Evolutionary conservation across 2,113 vertebrate genomes (phyloP).

Genomic region (Bambusicola thoracicus): DNA sequence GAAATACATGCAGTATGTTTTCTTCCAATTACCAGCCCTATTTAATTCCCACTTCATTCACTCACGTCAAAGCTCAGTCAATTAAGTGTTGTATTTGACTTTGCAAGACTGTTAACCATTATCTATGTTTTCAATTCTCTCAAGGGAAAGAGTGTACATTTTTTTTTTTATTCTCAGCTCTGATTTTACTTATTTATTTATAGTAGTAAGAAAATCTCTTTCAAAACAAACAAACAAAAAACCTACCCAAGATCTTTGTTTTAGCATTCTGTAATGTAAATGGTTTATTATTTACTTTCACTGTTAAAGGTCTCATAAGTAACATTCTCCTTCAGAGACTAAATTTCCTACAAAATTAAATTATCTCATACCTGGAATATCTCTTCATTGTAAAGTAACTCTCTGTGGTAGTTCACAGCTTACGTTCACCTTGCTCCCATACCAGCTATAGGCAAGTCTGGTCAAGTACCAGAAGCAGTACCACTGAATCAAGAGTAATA

Average conservation of each 20-base stretch:
- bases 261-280: neutral
- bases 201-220: neutral
- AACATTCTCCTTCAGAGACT: neutral
- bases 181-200: neutral
- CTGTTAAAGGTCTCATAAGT: neutral
- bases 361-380: neutral
- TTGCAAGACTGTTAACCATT: neutral
- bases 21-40: neutral
- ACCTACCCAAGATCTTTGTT: neutral
- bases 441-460: neutral
- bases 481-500: rapidly evolving
- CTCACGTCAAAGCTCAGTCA: neutral
- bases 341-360: neutral
- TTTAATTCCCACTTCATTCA: conserved; percentile 17
- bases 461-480: neutral
- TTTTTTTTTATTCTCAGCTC: neutral
- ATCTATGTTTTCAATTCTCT: neutral
- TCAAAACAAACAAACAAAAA: neutral
- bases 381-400: neutral
- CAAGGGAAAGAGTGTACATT: neutral
- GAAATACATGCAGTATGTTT: neutral
- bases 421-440: neutral
- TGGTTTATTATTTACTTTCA: neutral
- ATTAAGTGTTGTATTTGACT: neutral
- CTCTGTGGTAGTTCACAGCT: neutral